Conservation (phyloP, 1,140 invertebrate species). For the Diorhabda elongata region DNA sequence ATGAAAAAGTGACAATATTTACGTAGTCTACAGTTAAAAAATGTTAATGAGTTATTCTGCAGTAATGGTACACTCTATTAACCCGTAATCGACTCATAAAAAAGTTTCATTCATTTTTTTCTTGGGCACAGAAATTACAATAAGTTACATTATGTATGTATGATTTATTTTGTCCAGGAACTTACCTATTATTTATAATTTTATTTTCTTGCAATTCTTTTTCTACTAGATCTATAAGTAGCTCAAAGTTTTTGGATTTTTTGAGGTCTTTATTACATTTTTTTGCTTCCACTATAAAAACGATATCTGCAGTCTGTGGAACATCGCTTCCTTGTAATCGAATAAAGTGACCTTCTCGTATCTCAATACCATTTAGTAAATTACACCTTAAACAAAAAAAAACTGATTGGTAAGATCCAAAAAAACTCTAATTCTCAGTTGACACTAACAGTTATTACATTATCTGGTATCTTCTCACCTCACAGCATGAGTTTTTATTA, state of each 20-base stretch:
- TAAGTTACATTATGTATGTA: too few species aligned
- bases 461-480: not conserved
- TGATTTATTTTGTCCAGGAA: too few species aligned
- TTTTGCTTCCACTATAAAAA: slow-evolving; percentile 85
- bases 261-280: slow-evolving; percentile 69
- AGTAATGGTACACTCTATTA: too few species aligned
- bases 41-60: too few species aligned
- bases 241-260: slow-evolving; percentile 61
- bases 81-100: too few species aligned
- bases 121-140: too few species aligned
- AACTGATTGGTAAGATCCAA: slow-evolving; percentile 14
- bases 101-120: too few species aligned
- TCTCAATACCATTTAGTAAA: slow-evolving; percentile 58
- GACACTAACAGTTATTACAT: slow-evolving; percentile 9
- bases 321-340: slow-evolving; percentile 51
- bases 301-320: slow-evolving; percentile 71
- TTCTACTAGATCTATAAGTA: slow-evolving; percentile 60
- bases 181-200: slow-evolving; percentile 63
- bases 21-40: too few species aligned
- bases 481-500: too few species aligned
- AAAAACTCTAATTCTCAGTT: slow-evolving; percentile 5
- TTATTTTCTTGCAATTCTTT: slow-evolving; percentile 61
- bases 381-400: slow-evolving; percentile 52
- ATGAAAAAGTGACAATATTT: too few species aligned
- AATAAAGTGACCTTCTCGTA: slow-evolving; percentile 69